Evolutionary conservation across 1,140 invertebrate species (phyloP), one percentile per base, ranked within the genome.

Genomic region (Oncopeltus fasciatus): DNA sequence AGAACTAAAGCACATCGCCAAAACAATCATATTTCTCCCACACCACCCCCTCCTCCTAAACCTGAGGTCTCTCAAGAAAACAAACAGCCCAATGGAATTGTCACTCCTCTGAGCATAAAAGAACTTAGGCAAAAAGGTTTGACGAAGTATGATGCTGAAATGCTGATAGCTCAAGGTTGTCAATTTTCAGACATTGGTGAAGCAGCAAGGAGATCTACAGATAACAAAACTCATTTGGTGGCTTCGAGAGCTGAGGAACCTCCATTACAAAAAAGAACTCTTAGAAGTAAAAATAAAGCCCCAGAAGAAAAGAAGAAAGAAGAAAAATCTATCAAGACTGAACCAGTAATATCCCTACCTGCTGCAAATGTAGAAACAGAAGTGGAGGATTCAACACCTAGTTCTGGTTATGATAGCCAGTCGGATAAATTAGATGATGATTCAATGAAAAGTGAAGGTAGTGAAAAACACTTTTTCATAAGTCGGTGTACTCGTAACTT

Each of bases 121-220:
- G 87, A 89, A 72, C 73, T 90, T 68, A 81, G 86, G 57, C 84
- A 87, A 66, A 89, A 88, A 71, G 89, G 89, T 18, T 81, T 92
- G 63, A 93, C 90, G 24, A 88, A 89, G 69, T 94, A 93, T 72
- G 90, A 94, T 77, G 90, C 90, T 1, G 90, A 93, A 73, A 76
- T 94, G 65, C 76, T 94, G 59, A 88, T 94, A 67, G 87, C 88
- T 31, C 87, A 90, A 71, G 87, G 87, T n/a, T 85, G 85, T 69
- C 81, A 81, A 67, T 84, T 88, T 69, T 83, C 85, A 53, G 83
- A 88, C 65, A 78, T 85, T 43, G 78, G 69, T 2, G 72, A 76
- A 26, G 46, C 44, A n/a, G 56, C 28, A 2, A 57, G 21, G 28
- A 57, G 24, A 24, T 16, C 28, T 8, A 12, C 20, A 2, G 49